Percentiles rank a stretch among this genome's conserved stretches.
phyloP scores from a whole-genome alignment of 2,113 vertebrate genomes.

The Gallinago paraguaiae region DNA sequence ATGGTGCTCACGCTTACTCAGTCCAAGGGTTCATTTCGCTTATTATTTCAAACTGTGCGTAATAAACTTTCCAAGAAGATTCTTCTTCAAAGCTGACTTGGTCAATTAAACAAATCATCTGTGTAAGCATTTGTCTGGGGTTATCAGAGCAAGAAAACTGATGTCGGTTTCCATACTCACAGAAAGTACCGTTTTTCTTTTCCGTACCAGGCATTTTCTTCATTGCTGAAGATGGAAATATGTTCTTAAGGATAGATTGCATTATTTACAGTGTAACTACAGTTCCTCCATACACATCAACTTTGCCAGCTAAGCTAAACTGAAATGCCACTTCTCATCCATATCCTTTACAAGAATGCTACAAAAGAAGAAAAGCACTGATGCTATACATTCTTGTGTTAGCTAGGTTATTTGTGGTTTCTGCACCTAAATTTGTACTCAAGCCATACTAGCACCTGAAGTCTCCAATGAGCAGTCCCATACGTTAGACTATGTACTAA shows the following conservation, averaged over 20 bases:
- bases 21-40: not conserved
- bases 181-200: not conserved
- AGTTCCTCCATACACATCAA: not conserved
- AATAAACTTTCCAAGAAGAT: not conserved
- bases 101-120: slow-evolving; percentile 27
- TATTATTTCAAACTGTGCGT: not conserved
- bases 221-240: not conserved
- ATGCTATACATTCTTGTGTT: not conserved
- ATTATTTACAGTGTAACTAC: not conserved
- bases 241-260: not conserved
- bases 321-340: not conserved
- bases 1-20: not conserved
- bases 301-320: not conserved
- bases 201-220: not conserved
- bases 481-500: no score
- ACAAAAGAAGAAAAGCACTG: not conserved
- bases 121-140: not conserved
- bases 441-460: not conserved
- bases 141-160: not conserved
- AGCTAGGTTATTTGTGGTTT: not conserved
- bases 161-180: not conserved
- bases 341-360: not conserved
- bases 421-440: not conserved
- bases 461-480: fast-evolving
- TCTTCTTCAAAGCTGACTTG: slow-evolving; percentile 25